Conservation (phyloP, 1,140 invertebrate genomes). For the Calephelis virginiensis region DNA sequence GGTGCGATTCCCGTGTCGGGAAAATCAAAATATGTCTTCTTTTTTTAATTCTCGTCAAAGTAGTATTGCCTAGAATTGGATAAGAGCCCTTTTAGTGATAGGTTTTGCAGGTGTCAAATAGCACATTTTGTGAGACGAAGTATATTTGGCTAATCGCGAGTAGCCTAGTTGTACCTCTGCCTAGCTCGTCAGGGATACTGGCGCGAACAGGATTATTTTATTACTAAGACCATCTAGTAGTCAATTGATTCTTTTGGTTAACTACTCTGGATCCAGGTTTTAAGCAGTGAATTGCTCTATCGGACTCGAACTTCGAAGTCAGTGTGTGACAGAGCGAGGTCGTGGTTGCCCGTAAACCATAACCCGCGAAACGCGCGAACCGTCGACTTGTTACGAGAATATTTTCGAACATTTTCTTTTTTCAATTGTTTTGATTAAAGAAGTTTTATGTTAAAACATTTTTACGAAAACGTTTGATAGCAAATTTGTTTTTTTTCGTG, state of each 20-base stretch:
- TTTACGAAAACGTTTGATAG: not conserved
- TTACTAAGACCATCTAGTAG: too few relatives aligned
- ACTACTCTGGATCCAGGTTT: not conserved
- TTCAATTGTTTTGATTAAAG: not conserved
- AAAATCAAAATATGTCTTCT: too few relatives aligned
- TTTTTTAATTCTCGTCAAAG: too few relatives aligned
- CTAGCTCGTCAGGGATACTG: too few relatives aligned
- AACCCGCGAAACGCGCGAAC: conserved; percentile 7
- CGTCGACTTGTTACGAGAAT: conserved; percentile 5
- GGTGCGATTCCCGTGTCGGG: too few relatives aligned
- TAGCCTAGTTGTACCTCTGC: too few relatives aligned
- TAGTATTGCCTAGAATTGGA: too few relatives aligned
- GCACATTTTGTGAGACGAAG: too few relatives aligned
- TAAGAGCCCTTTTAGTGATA: too few relatives aligned
- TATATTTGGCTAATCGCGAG: too few relatives aligned
- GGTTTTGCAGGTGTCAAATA: too few relatives aligned
- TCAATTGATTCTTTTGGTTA: not conserved
- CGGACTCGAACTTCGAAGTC: conserved; percentile 9
- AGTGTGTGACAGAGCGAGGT: conserved; percentile 16
- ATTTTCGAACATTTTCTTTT: conserved; percentile 6
- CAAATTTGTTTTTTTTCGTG: conserved; percentile 2
- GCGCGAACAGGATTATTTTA: too few relatives aligned
- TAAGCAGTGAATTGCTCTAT: conserved; percentile 20
- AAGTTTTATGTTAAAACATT: not conserved
- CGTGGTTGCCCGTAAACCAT: conserved; percentile 1